Evolutionary conservation across 2,888 invertebrate species (phyloP).

Genomic region (Polydesmus complanatus): DNA sequence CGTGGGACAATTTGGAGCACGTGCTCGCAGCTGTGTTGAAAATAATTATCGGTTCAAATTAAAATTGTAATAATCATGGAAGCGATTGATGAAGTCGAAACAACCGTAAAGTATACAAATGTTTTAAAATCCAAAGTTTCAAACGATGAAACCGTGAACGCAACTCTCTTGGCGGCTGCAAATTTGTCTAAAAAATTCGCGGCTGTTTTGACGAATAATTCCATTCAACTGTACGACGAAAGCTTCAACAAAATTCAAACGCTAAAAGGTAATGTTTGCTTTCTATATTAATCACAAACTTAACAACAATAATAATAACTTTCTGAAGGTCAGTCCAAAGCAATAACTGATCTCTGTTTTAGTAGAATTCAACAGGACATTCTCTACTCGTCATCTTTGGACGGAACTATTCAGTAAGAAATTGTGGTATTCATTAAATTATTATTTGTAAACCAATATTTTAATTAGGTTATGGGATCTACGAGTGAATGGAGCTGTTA

Average conservation of each 20-base stretch:
- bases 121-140: background rate
- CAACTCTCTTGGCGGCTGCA: background rate
- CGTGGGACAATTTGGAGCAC: too few relatives aligned
- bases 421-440: background rate
- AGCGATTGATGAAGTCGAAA: too few relatives aligned
- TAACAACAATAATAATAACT: background rate
- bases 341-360: slow-evolving; percentile 9
- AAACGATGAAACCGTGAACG: background rate
- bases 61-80: too few relatives aligned
- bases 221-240: background rate
- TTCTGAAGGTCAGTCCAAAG: background rate
- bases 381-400: slow-evolving; percentile 9
- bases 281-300: background rate
- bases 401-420: slow-evolving; percentile 11
- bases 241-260: background rate
- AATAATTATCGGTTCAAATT: too few relatives aligned
- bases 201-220: background rate
- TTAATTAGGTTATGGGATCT: slow-evolving; percentile 6
- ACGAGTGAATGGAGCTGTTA: background rate
- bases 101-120: too few relatives aligned
- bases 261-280: slow-evolving; percentile 1
- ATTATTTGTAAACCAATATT: background rate
- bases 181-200: too few relatives aligned
- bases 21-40: too few relatives aligned
- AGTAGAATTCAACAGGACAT: background rate